Evolutionary conservation across 2,113 vertebrate species (phyloP), one percentile per base, ranked within the genome.

Genomic region (Genyomyrus donnyi): DNA sequence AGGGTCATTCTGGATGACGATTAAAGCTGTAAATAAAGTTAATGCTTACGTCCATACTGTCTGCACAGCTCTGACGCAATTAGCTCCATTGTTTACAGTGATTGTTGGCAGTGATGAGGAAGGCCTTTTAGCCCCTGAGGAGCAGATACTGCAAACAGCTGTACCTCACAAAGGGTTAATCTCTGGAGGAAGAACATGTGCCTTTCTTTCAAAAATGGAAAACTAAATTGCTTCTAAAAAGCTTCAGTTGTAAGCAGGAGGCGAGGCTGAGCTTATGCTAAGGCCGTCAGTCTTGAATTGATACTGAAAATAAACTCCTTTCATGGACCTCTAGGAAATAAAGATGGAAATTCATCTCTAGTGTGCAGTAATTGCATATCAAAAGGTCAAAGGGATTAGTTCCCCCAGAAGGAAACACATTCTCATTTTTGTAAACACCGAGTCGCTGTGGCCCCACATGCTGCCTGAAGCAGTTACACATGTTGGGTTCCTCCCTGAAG

Each of bases 1-100:
- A 74, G 27, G 46, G 6, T 58, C 74, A 56, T 48, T 88, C 85
- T 66, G 56, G 49, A 39, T 56, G 87, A 90, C 90, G 88, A 92
- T 92, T 91, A 91, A 91, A 88, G 85, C 87, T 46, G 90, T 91
- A 92, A 91, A 92, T 92, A 89, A 91, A 86, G 87, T 90, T 91
- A 90, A 92, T 90, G 92, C 35, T 66, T 91, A 48, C 21, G n/a
- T 90, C 91, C 88, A 85, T 53, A 87, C 80, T 52, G 15, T 42
- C 91, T 91, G 89, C 89, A 90, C 88, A 74, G 58, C 39, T 58
- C 49, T 11, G 58, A 58, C 8, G 19, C 89, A 89, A 91, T 91
- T 89, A 91, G 85, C 91, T 53, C 53, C 86, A 58, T 70, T 89
- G 88, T 74, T 74, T 84, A 83, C 85, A 85, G 48, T 46, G 52